Evolutionary conservation across 2,797 vertebrate species (phyloP).

Genomic region (Craterocephalus amniculus): DNA sequence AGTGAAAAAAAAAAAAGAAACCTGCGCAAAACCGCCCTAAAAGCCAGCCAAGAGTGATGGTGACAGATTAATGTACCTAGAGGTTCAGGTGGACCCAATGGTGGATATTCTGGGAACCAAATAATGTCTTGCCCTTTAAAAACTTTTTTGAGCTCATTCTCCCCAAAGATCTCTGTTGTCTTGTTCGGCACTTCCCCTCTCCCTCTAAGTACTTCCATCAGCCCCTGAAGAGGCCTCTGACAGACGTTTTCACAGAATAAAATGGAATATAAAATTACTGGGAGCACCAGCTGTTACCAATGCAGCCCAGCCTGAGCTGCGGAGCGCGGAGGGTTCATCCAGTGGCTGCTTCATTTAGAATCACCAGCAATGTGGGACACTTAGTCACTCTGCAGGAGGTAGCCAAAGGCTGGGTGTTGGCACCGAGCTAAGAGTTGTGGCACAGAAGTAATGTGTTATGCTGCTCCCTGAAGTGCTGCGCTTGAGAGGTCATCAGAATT

Average conservation of each 20-base stretch:
- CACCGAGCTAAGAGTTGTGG: conserved; percentile 57
- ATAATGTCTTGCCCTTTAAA: conserved; percentile 51
- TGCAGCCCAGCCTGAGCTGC: conserved; percentile 29
- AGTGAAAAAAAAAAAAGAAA: conserved; percentile 48
- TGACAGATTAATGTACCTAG: conserved; percentile 43
- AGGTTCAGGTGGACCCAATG: conserved; percentile 49
- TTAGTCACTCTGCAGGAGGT: conserved; percentile 52
- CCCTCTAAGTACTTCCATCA: conserved; percentile 41
- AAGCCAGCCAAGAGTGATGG: conserved; percentile 48
- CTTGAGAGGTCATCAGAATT: conserved; percentile 64
- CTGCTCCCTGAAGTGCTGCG: conserved; percentile 63
- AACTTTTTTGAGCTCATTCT: conserved; percentile 38
- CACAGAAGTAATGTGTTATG: conserved; percentile 49
- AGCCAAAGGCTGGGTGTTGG: conserved; percentile 42
- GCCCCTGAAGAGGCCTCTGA: conserved; percentile 35
- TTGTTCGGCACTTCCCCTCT: conserved; percentile 45
- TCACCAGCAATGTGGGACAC: conserved; percentile 46
- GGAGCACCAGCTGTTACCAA: conserved; percentile 39
- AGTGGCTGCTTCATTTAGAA: conserved; percentile 46
- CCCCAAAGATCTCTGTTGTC: conserved; percentile 48
- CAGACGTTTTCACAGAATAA: conserved; percentile 47
- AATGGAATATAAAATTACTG: conserved; percentile 52
- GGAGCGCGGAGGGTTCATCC: conserved; percentile 54
- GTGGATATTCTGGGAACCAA: conserved; percentile 42
- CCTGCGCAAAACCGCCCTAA: conserved; percentile 41